A percentile compares a stretch with the other conserved stretches of the same genome.
phyloP scores from a whole-genome alignment of 2,888 invertebrate species.

The Ennomos quercinarius region DNA sequence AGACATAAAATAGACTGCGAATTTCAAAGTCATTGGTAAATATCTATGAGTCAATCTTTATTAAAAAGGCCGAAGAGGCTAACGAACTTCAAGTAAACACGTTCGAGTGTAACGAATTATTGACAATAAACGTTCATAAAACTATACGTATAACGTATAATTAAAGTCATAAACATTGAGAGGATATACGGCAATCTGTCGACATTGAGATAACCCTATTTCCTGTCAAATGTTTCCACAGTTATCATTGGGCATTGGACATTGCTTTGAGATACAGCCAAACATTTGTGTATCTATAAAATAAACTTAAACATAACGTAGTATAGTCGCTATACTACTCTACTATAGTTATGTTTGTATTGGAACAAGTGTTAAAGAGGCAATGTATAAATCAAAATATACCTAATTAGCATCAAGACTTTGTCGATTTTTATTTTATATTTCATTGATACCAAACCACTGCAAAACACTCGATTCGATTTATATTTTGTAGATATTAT shows the following conservation, averaged over 20 bases:
- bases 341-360: no score
- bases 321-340: no score
- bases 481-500: no score
- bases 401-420: no score
- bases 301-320: no score
- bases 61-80: slow-evolving; percentile 23
- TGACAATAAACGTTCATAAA: slow-evolving; percentile 35
- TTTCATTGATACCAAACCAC: no score
- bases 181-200: slow-evolving; percentile 62
- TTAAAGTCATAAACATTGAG: slow-evolving; percentile 53
- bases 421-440: no score
- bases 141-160: slow-evolving; percentile 43
- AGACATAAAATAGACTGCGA: no score
- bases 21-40: neutral
- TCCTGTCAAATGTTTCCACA: slow-evolving; percentile 64
- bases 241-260: slow-evolving; percentile 34
- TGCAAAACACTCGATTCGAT: no score
- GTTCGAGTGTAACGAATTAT: slow-evolving; percentile 26
- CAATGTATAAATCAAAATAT: no score
- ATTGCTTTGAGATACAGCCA: slow-evolving; percentile 4
- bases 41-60: slow-evolving; percentile 12
- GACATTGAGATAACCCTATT: slow-evolving; percentile 73
- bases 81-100: slow-evolving; percentile 37
- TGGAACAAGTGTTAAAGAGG: no score
- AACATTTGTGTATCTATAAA: no score